Base-by-base conservation (phyloP, 2,113 vertebrate species). In the Ariopsis seemanni region DNA sequence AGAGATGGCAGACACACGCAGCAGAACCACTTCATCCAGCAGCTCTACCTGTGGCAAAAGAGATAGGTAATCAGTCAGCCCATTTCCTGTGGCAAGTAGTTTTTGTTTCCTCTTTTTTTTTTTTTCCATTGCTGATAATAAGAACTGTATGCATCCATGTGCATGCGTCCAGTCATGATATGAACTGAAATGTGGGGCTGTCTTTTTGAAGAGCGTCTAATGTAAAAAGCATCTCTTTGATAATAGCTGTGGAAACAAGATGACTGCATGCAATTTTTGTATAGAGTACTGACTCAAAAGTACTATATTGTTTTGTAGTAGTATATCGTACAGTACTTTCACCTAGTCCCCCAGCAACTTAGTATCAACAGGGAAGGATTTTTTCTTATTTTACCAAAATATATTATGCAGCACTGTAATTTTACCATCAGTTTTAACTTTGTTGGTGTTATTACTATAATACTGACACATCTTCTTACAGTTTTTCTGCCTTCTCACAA, bases 21-120 rank as follows among this genome's bases (percentile, higher is more conserved):
- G 96, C 91, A 93, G 96, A 75, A 96, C 96, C 90, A 96, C 96
- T 4, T 96, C 96, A 74, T 96, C 96, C 84, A 96, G 96, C 94
- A 97, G 96, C 92, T 96, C 96, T 1, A 93, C 94, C 0, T 94
- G 96, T 75, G 95, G 95, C 82, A 97, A 97, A 92, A 96, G 95
- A 95, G 95, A 93, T 86, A 86, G 92, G 91, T 93, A 88, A 88
- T 60, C 14, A 34, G 18, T 42, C 14, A 5, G 5, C 72, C 55
- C 17, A 17, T 77, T n/a, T 79, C 15, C 25, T 30, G 25, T 2
- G 8, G 25, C 27, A 58, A 57, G 22, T 25, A 63, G 9, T 52
- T 63, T 65, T 65, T 42, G n/a, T 48, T 34, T n/a, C 1, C 14
- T n/a, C 5, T 85, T 83, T 25, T 0, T 22, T 63, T 85, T 83